These are phyloP conservation scores for Isaurus tuberculatus DNA, from an alignment of 92 coral and sea anemone genomes.

Conservation along the genomic window DNA sequence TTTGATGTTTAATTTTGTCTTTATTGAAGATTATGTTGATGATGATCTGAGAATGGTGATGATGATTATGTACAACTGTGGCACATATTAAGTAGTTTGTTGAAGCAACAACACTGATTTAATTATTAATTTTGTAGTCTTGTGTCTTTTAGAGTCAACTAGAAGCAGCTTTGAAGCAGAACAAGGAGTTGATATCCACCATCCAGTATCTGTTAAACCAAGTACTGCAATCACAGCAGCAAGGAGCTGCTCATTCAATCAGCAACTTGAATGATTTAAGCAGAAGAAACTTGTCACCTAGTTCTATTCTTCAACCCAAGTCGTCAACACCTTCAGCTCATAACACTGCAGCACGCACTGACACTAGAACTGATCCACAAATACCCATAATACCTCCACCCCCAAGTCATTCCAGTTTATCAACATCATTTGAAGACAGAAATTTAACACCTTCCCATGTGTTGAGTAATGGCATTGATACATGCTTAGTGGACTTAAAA, in stretches of 20 bases:
- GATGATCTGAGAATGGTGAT: no score
- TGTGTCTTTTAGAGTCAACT: conserved; percentile 75
- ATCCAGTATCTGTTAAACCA: conserved; percentile 84
- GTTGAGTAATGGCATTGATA: conserved; percentile 28
- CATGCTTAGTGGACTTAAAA: conserved; percentile 58
- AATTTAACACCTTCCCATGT: conserved; percentile 15
- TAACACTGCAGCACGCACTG: conserved; percentile 36
- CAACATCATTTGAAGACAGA: conserved; percentile 57
- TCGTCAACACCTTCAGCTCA: conserved; percentile 46
- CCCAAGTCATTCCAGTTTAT: conserved; percentile 68
- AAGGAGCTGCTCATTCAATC: conserved; percentile 4
- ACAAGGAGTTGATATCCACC: conserved; percentile 86
- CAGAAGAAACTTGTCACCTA: conserved; percentile 42
- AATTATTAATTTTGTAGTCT: no score
- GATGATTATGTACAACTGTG: no score
- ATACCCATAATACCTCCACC: conserved; percentile 84
- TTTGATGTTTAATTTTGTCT: no score
- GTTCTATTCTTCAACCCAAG: conserved; percentile 34
- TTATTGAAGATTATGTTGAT: no score
- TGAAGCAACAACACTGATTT: no score
- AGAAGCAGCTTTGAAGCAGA: conserved; percentile 87
- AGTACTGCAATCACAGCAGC: conserved; percentile 74
- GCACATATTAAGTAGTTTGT: no score
- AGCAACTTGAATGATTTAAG: conserved; percentile 37
- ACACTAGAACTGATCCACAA: conserved; percentile 66